Percentiles rank a stretch among this genome's conserved stretches.
Evolutionary conservation across 2,797 vertebrate species (phyloP).

Genomic region (Odontamblyopus lacepedii): DNA sequence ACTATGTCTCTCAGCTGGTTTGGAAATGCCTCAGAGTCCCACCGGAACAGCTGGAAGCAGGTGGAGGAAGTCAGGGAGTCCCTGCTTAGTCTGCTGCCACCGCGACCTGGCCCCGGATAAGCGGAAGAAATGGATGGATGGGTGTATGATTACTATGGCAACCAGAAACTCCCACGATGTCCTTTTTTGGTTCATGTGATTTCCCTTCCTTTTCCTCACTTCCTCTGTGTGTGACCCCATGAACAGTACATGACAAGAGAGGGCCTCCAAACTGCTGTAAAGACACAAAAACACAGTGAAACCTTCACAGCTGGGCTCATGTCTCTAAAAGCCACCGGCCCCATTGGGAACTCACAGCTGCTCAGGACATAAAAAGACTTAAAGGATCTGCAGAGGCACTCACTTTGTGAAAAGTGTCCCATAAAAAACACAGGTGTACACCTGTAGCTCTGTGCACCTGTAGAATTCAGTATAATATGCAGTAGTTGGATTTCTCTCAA

Average conservation of each 20-base stretch:
- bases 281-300: not conserved
- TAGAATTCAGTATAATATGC: not conserved
- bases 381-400: not conserved
- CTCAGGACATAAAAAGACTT: slow-evolving; percentile 1
- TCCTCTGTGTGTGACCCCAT: not conserved
- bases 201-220: not conserved
- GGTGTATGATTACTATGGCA: not conserved
- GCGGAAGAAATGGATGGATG: no score
- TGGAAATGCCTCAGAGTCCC: no score
- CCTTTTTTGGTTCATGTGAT: not conserved
- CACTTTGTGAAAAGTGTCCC: not conserved
- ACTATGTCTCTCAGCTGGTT: no score
- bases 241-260: not conserved
- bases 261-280: not conserved
- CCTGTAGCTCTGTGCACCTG: slow-evolving; percentile 3
- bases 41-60: no score
- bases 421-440: not conserved
- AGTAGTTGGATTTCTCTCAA: not conserved
- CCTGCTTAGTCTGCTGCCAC: no score
- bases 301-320: not conserved
- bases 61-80: no score
- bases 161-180: not conserved
- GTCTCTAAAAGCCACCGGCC: not conserved
- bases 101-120: no score
- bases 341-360: slow-evolving; percentile 1